phyloP scores from a whole-genome alignment of 2,113 vertebrate genomes.

The Trichomycterus rosablanca region DNA sequence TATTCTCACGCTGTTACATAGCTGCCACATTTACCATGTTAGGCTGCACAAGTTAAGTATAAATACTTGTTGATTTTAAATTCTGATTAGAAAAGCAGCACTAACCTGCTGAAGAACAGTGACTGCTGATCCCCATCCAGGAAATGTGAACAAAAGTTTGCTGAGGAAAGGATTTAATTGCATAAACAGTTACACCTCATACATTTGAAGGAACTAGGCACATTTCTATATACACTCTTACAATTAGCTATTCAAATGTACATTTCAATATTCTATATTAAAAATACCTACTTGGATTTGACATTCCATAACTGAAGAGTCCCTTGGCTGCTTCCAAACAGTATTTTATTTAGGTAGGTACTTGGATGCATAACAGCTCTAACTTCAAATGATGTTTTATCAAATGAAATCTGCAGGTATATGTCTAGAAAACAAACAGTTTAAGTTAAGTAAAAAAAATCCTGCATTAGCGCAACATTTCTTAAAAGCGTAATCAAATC shows the following conservation, averaged over 20 bases:
- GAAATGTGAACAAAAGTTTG: slow-evolving; percentile 84
- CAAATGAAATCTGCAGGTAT: slow-evolving; percentile 82
- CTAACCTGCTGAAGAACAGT: slow-evolving; percentile 80
- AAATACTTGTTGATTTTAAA: neutral
- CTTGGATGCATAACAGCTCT: slow-evolving; percentile 89
- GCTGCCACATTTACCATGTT: too few species aligned
- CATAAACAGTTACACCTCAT: too few species aligned
- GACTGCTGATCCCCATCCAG: slow-evolving; percentile 81
- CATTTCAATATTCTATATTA: too few species aligned
- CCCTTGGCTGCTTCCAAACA: slow-evolving; percentile 90
- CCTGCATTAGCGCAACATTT: too few species aligned
- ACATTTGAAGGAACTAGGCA: too few species aligned
- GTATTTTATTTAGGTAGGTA: slow-evolving; percentile 95
- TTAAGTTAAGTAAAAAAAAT: too few species aligned
- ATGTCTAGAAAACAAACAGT: slow-evolving; percentile 69
- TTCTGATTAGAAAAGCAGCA: slow-evolving; percentile 16
- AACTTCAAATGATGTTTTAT: slow-evolving; percentile 77
- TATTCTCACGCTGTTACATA: too few species aligned
- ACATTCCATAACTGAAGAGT: slow-evolving; percentile 93
- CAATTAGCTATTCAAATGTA: neutral
- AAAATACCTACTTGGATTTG: slow-evolving; percentile 82
- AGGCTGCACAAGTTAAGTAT: neutral
- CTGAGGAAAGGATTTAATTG: slow-evolving; percentile 51
- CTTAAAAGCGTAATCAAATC: too few species aligned
- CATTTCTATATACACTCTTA: neutral